Evolutionary conservation across 2,797 vertebrate genomes (phyloP).

Genomic region (Gambusia yucatana): DNA sequence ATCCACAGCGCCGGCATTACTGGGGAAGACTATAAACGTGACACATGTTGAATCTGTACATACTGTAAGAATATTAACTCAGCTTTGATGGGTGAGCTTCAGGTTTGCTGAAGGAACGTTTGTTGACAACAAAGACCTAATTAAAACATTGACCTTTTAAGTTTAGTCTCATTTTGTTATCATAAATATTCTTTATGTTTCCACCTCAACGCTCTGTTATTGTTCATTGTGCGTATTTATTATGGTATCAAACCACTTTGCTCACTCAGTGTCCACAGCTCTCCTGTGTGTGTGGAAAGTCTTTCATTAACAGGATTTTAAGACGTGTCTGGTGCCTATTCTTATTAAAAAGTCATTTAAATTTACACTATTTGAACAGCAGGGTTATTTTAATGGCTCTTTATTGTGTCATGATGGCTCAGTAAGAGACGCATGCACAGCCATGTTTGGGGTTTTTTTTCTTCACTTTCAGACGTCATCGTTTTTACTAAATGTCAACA

Average conservation of each 20-base stretch:
- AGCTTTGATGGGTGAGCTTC: slow-evolving; percentile 17
- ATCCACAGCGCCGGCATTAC: not conserved
- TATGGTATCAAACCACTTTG: not conserved
- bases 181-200: not conserved
- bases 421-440: not conserved
- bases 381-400: not conserved
- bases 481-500: not conserved
- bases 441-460: no score
- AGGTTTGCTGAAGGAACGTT: slow-evolving; percentile 8
- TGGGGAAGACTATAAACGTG: not conserved
- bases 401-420: not conserved
- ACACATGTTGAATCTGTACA: slow-evolving; percentile 19
- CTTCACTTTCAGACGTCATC: not conserved
- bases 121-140: slow-evolving; percentile 7
- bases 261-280: not conserved
- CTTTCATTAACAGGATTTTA: not conserved
- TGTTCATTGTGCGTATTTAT: not conserved
- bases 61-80: slow-evolving; percentile 37
- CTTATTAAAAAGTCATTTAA: not conserved
- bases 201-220: not conserved
- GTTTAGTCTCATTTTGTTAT: slow-evolving; percentile 1
- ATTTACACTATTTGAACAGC: not conserved
- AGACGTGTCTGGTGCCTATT: not conserved
- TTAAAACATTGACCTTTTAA: not conserved
- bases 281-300: not conserved